These are phyloP conservation scores for Morpho deidamia DNA, from an alignment of 2,888 invertebrate genomes.

Conservation along the genomic window DNA sequence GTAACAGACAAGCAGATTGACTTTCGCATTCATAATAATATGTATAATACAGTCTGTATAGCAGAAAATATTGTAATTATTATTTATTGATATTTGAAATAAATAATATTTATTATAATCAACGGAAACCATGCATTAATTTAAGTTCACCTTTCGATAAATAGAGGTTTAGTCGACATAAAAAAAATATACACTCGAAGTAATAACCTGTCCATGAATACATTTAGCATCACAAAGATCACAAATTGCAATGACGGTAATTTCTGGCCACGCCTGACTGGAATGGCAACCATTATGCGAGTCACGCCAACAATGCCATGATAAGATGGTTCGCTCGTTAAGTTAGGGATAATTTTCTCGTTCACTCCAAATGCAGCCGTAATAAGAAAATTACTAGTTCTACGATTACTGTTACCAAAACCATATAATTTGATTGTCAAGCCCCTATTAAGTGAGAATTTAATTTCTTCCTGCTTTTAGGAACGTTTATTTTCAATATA, in stretches of 20 bases:
- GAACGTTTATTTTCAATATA: too few relatives aligned
- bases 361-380: constrained; percentile 6
- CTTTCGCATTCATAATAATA: too few relatives aligned
- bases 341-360: constrained; percentile 11
- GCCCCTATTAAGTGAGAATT: too few relatives aligned
- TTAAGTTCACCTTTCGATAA: too few relatives aligned
- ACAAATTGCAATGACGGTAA: constrained; percentile 28
- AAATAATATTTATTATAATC: too few relatives aligned
- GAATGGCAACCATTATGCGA: constrained; percentile 14
- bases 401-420: not conserved
- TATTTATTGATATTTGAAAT: too few relatives aligned
- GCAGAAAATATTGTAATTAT: too few relatives aligned
- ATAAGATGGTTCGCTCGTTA: constrained; percentile 15
- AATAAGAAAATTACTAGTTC: not conserved
- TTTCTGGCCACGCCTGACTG: constrained; percentile 18
- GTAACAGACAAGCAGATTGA: too few relatives aligned
- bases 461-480: too few relatives aligned
- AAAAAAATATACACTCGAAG: not conserved
- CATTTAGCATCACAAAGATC: not conserved
- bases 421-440: not conserved
- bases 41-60: too few relatives aligned
- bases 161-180: too few relatives aligned
- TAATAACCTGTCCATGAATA: not conserved
- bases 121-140: too few relatives aligned
- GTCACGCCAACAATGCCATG: constrained; percentile 14